Conservation (phyloP, 2,888 invertebrate species). For the Tridacna gigas region DNA sequence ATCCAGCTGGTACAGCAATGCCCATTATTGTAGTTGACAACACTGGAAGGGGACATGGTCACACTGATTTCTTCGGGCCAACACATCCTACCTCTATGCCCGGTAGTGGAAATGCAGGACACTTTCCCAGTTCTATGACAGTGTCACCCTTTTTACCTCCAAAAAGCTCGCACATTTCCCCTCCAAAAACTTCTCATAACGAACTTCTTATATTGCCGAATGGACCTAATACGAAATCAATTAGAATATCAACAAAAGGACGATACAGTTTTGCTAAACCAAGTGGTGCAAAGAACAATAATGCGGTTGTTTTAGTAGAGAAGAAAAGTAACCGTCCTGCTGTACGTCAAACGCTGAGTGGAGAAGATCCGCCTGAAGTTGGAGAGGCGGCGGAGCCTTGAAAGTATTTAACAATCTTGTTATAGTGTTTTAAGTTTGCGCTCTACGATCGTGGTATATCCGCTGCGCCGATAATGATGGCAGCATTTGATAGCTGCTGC, state of each 20-base stretch:
- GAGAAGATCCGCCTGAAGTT: conserved; percentile 16
- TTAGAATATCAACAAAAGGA: conserved; percentile 13
- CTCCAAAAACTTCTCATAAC: background rate
- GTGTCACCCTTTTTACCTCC: background rate
- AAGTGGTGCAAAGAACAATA: background rate
- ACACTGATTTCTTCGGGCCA: background rate
- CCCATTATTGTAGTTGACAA: background rate
- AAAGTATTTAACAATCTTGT: background rate
- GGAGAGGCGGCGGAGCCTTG: background rate
- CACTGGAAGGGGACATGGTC: background rate
- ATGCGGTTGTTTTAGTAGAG: background rate
- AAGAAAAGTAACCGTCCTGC: background rate
- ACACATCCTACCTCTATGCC: too few relatives aligned
- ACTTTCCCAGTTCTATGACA: background rate
- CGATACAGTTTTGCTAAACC: background rate
- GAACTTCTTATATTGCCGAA: conserved; percentile 14
- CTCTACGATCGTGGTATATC: too few relatives aligned
- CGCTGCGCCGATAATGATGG: too few relatives aligned
- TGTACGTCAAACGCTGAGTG: background rate
- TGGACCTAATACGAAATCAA: conserved; percentile 13
- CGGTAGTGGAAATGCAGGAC: background rate
- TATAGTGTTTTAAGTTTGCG: too few relatives aligned
- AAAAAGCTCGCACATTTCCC: background rate
- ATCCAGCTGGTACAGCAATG: background rate
- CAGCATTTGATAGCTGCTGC: too few relatives aligned